Percentiles rank a stretch among this genome's conserved stretches.
These are phyloP conservation scores for Steinernema hermaphroditum DNA, from an alignment of 2,888 invertebrate species.

Conservation along the genomic window DNA sequence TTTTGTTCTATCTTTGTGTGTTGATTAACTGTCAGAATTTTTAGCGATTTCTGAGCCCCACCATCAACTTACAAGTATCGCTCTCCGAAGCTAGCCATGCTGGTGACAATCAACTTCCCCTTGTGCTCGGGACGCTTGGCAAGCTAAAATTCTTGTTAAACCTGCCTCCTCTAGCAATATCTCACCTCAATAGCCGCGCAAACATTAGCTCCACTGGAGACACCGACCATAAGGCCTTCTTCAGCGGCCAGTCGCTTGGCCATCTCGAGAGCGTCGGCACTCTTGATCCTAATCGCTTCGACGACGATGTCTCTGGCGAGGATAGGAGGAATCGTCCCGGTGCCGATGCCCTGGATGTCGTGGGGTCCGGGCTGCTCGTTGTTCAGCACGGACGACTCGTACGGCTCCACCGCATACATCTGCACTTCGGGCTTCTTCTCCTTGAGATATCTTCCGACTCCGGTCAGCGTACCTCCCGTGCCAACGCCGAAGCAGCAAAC, in stretches of 20 bases:
- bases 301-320: constrained; percentile 48
- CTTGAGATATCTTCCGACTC: constrained; percentile 53
- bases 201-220: constrained; percentile 55
- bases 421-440: constrained; percentile 55
- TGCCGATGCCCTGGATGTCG: constrained; percentile 56
- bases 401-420: constrained; percentile 54
- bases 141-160: constrained; percentile 31
- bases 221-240: constrained; percentile 55
- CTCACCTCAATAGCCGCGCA: constrained; percentile 40
- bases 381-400: constrained; percentile 55
- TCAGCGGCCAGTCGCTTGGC: constrained; percentile 54
- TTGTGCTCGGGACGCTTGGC: constrained; percentile 50
- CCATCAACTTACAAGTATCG: constrained; percentile 32
- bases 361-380: constrained; percentile 52
- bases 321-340: constrained; percentile 52
- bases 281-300: constrained; percentile 44
- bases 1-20: no score
- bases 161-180: no score
- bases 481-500: constrained; percentile 58
- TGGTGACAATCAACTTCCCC: constrained; percentile 54
- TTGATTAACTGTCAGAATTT: no score
- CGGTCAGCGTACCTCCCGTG: constrained; percentile 54
- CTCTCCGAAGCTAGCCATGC: constrained; percentile 53
- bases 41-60: no score
- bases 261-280: constrained; percentile 48